These are phyloP conservation scores for Epicauta chinensis DNA, from an alignment of 1,140 invertebrate genomes.

Conservation along the genomic window DNA sequence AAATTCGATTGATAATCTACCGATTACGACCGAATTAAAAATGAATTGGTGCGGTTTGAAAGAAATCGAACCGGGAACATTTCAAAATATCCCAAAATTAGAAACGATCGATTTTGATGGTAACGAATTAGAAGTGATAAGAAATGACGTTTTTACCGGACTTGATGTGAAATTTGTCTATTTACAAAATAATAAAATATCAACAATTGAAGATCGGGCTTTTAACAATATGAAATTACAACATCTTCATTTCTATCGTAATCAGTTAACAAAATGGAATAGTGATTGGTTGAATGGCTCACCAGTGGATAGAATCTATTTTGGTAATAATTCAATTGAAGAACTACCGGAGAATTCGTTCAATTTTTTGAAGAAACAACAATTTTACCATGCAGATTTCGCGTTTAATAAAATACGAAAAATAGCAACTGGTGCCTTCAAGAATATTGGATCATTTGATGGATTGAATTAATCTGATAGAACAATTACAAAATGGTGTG, in stretches of 20 bases:
- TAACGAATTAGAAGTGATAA: not conserved
- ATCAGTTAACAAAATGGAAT: conserved; percentile 3
- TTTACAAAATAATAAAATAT: conserved; percentile 4
- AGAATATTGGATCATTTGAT: not conserved
- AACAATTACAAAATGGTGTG: not conserved
- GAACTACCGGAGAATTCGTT: conserved; percentile 3
- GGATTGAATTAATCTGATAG: conserved; percentile 1
- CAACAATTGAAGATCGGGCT: not conserved
- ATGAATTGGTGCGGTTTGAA: not conserved
- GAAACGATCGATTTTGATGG: not conserved
- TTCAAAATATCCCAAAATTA: conserved; percentile 1
- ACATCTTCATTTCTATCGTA: not conserved
- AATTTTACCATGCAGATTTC: too few relatives aligned
- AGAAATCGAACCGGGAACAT: not conserved
- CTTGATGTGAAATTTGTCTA: not conserved
- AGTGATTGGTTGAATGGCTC: conserved; percentile 3
- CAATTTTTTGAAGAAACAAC: not conserved
- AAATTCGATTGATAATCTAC: not conserved
- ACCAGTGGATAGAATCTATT: not conserved
- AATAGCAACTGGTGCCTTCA: conserved; percentile 1
- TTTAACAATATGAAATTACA: conserved; percentile 7
- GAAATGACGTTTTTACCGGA: conserved; percentile 3
- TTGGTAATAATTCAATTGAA: not conserved
- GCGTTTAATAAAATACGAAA: not conserved
- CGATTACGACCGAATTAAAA: not conserved